Evolutionary conservation across 2,113 vertebrate genomes (phyloP), one percentile per base, ranked within the genome.

Genomic region (Vulpes vulpes): DNA sequence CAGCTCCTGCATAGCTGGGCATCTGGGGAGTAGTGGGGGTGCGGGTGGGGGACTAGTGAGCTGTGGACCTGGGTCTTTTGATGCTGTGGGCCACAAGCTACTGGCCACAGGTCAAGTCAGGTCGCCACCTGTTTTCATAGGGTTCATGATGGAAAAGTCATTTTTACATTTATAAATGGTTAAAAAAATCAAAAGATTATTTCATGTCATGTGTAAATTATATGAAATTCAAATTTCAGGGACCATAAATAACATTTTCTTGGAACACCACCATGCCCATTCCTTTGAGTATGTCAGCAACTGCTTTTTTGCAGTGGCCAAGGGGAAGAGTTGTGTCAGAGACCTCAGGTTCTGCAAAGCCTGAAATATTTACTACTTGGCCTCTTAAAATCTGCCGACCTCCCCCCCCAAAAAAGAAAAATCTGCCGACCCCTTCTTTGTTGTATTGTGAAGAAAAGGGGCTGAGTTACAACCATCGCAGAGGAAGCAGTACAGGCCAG

Each of bases 151-250:
- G 32, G 78, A 67, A 64, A 65, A 60, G 67, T 60, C 30, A 3
- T 69, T 87, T 94, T 69, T 16, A 25, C 17, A 27, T 82, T 93
- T 88, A 65, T 59, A 59, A 88, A 17, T 38, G 12, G 59, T 17
- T 81, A 35, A 80, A 81, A 86, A 73, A 23, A 8, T 23, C 55
- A 82, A 65, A 82, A 69, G 49, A 65, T 76, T 91, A 67, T 76
- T 96, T 88, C 57, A 82, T 60, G 32, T 25, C 32, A 11, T 69
- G 15, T 81, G 30, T 81, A 80, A 79, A 69, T 62, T 43, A 55
- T 55, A 30, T 25, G 55, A 57, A 51, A 60, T 67, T 82, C 14
- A 88, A 81, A 88, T 82, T 59, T 55, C 32, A 87, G 32, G 32
- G 32, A 38, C 60, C 30, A 57, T 71, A 32, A 81, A 69, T 60